phyloP scores from a whole-genome alignment of 2,888 invertebrate species.

The Selenia dentaria region DNA sequence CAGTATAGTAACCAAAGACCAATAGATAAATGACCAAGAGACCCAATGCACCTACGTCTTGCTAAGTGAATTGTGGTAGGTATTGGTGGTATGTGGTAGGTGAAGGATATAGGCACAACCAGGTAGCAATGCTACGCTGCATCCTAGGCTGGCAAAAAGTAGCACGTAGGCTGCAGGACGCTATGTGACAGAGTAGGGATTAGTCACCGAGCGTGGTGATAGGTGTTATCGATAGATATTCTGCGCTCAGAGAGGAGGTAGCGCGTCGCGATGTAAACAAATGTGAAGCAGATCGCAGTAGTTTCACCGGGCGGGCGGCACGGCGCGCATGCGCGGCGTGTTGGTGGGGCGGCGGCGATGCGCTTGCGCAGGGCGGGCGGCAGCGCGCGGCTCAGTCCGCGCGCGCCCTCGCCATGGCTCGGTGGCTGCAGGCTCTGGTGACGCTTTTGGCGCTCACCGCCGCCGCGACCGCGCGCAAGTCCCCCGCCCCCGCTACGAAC shows the following conservation, averaged over 20 bases:
- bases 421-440: slow-evolving; percentile 78
- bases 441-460: slow-evolving; percentile 82
- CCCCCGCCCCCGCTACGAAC: slow-evolving; percentile 54
- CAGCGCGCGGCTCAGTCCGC: slow-evolving; percentile 70
- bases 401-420: slow-evolving; percentile 82
- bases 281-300: slow-evolving; percentile 22
- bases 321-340: slow-evolving; percentile 20
- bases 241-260: slow-evolving; percentile 6
- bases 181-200: too few species aligned
- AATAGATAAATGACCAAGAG: too few species aligned
- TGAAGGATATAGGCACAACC: too few species aligned
- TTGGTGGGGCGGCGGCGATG: slow-evolving; percentile 41
- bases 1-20: too few species aligned
- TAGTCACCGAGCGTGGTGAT: not conserved
- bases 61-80: too few species aligned
- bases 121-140: too few species aligned
- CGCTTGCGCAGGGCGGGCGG: slow-evolving; percentile 38
- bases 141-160: too few species aligned
- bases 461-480: slow-evolving; percentile 77
- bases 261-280: slow-evolving; percentile 55
- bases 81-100: too few species aligned
- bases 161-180: too few species aligned
- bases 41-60: too few species aligned
- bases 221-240: not conserved
- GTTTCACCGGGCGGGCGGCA: slow-evolving; percentile 34